Evolutionary conservation across 2,888 invertebrate species (phyloP).

Genomic region (Malachius bipustulatus): DNA sequence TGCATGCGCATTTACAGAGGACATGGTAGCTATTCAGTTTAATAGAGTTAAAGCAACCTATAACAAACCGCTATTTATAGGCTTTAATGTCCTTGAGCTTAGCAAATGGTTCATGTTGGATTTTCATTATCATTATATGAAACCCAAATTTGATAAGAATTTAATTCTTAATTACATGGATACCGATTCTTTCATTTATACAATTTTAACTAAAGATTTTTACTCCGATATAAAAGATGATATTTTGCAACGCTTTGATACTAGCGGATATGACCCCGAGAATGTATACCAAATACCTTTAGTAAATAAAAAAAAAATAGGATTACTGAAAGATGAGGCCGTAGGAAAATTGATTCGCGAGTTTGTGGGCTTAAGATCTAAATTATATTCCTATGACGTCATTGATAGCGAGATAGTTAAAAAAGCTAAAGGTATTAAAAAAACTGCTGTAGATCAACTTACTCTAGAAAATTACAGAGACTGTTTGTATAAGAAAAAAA

Average conservation of each 20-base stretch:
- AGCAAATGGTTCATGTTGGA: conserved; percentile 29
- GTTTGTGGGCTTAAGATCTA: neutral
- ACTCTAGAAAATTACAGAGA: conserved; percentile 4
- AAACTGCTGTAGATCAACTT: neutral
- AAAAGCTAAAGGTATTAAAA: conserved; percentile 3
- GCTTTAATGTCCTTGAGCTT: conserved; percentile 28
- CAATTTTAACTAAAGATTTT: neutral
- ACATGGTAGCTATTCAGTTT: conserved; percentile 27
- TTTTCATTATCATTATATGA: conserved; percentile 28
- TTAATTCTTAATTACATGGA: conserved; percentile 20
- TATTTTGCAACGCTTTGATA: conserved; percentile 10
- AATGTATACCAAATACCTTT: conserved; percentile 7
- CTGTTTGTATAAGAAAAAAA: conserved; percentile 3
- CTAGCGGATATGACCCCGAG: conserved; percentile 10
- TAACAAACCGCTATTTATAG: conserved; percentile 29
- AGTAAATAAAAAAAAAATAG: conserved; percentile 14
- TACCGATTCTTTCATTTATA: conserved; percentile 22
- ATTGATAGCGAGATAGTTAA: neutral
- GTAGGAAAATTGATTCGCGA: neutral
- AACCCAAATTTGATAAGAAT: conserved; percentile 20
- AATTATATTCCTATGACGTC: neutral
- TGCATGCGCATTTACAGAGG: conserved; percentile 23
- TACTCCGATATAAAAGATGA: neutral
- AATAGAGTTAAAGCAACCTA: conserved; percentile 19
- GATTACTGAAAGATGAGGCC: conserved; percentile 1